Base-by-base conservation (phyloP, 2,888 invertebrate genomes). In the Theretra japonica region DNA sequence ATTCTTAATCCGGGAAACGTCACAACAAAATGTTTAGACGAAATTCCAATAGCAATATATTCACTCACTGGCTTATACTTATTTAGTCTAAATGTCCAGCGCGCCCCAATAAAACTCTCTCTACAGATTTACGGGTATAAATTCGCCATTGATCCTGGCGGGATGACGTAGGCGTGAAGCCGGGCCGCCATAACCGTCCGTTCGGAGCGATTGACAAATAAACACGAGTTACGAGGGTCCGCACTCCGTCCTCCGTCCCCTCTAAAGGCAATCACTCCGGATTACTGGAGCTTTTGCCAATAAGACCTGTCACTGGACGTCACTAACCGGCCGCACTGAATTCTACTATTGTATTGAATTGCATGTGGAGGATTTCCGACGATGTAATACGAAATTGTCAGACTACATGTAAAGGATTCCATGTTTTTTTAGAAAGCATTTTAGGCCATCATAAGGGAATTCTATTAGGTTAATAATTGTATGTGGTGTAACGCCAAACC, bases 181-280 rank as follows among this genome's bases (percentile, higher is more conserved):
- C 65, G 65, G 23, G 21, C 65, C 23, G 65, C 65, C 48, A 65
- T 65, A 48, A 48, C 65, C 48, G 23, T 48, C 65, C 21, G 48
- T 48, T 25, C 25, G 65, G 58, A 25, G 25, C 25, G 25, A 58
- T 65, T 65, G 65, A 48, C 65, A 48, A 65, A 65, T 62, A 62
- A 62, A 62, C 62, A 62, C 41, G 48, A 65, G 65, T 65, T 65
- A 65, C 23, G 25, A 23, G 17, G 23, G 48, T 48, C 65, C 65
- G 41, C 15, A 15, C 41, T 15, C 41, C 11, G 41, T 21, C 4
- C 41, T 41, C 41, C 11, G 41, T 21, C 4, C 65, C 23, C 5
- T 65, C 48, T 25, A 25, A 41, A 23, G 48, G 48, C 65, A 65
- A 65, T 65, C 65, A 48, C 48, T 65, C 48, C 48, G 15, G 65